phyloP scores from a whole-genome alignment of 2,797 vertebrate species.

The Eulemur albifrons region DNA sequence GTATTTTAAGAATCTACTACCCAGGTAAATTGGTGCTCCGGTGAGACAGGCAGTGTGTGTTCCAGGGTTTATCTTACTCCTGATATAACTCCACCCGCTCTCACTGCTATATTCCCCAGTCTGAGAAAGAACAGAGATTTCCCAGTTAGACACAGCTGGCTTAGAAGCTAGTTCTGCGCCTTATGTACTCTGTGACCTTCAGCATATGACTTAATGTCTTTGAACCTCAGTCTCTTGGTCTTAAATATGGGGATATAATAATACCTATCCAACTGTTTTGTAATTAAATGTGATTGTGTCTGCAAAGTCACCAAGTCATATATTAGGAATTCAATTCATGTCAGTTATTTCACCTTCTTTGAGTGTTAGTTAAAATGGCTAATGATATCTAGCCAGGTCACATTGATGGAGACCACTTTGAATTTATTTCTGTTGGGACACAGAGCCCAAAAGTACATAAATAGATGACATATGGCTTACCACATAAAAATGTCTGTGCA shows the following conservation, averaged over 20 bases:
- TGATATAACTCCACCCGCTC: not conserved
- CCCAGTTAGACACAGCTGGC: not conserved
- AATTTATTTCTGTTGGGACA: constrained; percentile 37
- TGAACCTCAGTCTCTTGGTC: not conserved
- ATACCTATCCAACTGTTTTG: not conserved
- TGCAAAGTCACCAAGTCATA: not conserved
- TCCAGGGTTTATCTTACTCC: not conserved
- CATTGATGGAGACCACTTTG: not conserved
- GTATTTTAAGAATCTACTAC: not conserved
- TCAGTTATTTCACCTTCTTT: not conserved
- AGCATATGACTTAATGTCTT: not conserved
- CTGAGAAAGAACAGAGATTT: not conserved
- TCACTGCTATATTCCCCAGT: too few relatives aligned
- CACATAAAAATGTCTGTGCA: constrained; percentile 37
- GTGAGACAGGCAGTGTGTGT: not conserved
- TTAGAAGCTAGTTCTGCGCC: not conserved
- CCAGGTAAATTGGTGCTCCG: not conserved
- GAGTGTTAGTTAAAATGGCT: constrained; percentile 19
- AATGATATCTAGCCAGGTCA: not conserved
- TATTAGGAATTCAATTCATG: not conserved
- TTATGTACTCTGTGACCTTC: not conserved
- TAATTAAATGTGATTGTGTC: not conserved
- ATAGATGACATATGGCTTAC: constrained; percentile 16
- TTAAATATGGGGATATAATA: constrained; percentile 11
- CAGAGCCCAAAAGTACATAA: not conserved